Base-by-base conservation (phyloP, 2,888 invertebrate species). In the Augiades crinisus region DNA sequence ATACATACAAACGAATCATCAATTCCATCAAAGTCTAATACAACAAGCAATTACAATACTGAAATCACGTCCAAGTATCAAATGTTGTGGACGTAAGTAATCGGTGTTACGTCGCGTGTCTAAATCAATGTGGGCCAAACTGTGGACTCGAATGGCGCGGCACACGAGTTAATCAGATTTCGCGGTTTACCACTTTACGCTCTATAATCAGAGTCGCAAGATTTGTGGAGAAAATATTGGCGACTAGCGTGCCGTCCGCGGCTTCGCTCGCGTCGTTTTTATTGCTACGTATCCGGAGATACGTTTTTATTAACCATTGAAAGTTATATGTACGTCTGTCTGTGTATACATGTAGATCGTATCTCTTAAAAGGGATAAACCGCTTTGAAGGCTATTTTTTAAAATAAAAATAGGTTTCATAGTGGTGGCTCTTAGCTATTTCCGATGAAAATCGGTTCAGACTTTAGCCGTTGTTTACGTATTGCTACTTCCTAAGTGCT, bases 141-240 rank as follows among this genome's bases (percentile, higher is more conserved):
- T 43, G 50, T 43, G 27, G 49, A 50, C 19, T 36, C 34, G 41
- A 50, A 27, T 50, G 43, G 50, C 50, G 36, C 50, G 34, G 49
- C 49, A 43, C 43, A 50, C 50, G 41, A 50, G 41, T 50, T 50
- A 50, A 50, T 50, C 50, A 50, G 50, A 50, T 43, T 50, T 50
- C 43, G 50, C 50, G 50, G 50, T 50, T 50, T 50, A 50, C 50
- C 50, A 50, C 49, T 50, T 50, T 27, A 50, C 49, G 49, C 49
- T 50, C 34, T 50, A 19, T 50, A 50, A 43, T 17, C 41, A 19
- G 40, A 22, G 24, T 24, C 49, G 33, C 30, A 27, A 47, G 34
- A 50, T 34, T 41, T 19, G 31, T 33, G 4, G 34, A 34, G 31
- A 44, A 34, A 43, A 21, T 19, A 19, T 37, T 24, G 19, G 6